Percentiles rank a stretch among this genome's conserved stretches.
These are phyloP conservation scores for Megalonaias nervosa DNA, from an alignment of 1,140 invertebrate genomes.

Conservation along the genomic window DNA sequence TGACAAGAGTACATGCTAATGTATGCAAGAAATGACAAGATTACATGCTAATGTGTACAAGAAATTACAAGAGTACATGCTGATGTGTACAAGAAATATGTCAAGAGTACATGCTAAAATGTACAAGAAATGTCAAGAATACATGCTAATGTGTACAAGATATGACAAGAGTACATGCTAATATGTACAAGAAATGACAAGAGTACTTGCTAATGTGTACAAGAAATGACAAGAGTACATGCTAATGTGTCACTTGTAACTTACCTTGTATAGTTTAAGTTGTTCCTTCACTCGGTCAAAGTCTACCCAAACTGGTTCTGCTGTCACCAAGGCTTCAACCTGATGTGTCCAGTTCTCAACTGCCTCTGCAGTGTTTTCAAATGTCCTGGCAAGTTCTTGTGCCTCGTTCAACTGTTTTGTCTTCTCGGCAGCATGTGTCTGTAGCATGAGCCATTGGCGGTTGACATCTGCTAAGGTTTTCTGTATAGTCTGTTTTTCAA, in stretches of 20 bases:
- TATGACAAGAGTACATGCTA: no score
- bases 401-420: slow-evolving; percentile 85
- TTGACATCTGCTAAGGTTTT: slow-evolving; percentile 68
- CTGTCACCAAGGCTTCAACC: slow-evolving; percentile 83
- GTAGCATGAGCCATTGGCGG: slow-evolving; percentile 82
- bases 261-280: slow-evolving; percentile 89
- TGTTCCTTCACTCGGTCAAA: slow-evolving; percentile 84
- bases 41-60: no score
- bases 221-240: no score
- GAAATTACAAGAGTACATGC: no score
- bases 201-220: neutral
- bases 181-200: no score
- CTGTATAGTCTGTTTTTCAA: slow-evolving; percentile 57
- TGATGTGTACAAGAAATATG: no score
- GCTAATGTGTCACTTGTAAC: slow-evolving; percentile 51
- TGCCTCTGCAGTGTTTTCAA: slow-evolving; percentile 85
- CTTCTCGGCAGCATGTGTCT: slow-evolving; percentile 80
- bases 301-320: slow-evolving; percentile 83
- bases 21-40: no score
- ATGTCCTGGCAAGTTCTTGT: slow-evolving; percentile 88
- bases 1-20: no score
- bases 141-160: no score
- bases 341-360: slow-evolving; percentile 88
- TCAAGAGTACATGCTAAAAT: no score
- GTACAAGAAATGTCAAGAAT: no score